phyloP scores from a whole-genome alignment of 1,140 invertebrate species.

The Acarapis woodi region DNA sequence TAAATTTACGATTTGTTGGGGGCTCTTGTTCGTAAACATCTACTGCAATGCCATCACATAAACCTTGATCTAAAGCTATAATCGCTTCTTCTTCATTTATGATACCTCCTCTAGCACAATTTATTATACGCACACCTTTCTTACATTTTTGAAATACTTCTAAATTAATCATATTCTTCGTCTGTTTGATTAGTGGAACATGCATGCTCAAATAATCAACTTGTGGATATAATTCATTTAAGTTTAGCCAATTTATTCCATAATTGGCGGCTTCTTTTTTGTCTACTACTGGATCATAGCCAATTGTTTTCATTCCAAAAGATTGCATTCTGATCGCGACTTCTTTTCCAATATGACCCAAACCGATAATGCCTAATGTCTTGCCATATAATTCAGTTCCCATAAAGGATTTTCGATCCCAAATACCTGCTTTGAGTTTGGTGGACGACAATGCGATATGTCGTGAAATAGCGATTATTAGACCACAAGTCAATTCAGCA shows the following conservation, averaged over 20 bases:
- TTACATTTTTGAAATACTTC: conserved; percentile 47
- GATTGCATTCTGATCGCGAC: conserved; percentile 72
- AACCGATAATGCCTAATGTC: conserved; percentile 67
- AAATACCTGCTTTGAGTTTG: conserved; percentile 57
- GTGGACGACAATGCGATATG: conserved; percentile 41
- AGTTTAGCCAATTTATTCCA: conserved; percentile 37
- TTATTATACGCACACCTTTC: conserved; percentile 58
- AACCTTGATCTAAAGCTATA: conserved; percentile 25
- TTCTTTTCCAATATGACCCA: conserved; percentile 80
- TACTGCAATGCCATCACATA: conserved; percentile 61
- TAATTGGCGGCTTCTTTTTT: conserved; percentile 36
- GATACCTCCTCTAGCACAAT: conserved; percentile 79
- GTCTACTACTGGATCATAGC: conserved; percentile 67
- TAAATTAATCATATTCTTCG: conserved; percentile 60
- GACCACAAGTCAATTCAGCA: conserved; percentile 73
- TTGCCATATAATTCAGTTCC: conserved; percentile 61
- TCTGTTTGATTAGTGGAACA: conserved; percentile 72
- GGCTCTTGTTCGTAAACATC: conserved; percentile 61
- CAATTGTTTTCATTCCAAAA: conserved; percentile 82
- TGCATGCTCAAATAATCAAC: conserved; percentile 94
- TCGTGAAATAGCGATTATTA: conserved; percentile 47
- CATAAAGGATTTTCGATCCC: conserved; percentile 68
- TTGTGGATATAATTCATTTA: conserved; percentile 64
- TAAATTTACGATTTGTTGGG: conserved; percentile 20
- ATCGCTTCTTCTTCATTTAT: conserved; percentile 30